phyloP scores from a whole-genome alignment of 2,113 vertebrate genomes.

The Phaethon lepturus region DNA sequence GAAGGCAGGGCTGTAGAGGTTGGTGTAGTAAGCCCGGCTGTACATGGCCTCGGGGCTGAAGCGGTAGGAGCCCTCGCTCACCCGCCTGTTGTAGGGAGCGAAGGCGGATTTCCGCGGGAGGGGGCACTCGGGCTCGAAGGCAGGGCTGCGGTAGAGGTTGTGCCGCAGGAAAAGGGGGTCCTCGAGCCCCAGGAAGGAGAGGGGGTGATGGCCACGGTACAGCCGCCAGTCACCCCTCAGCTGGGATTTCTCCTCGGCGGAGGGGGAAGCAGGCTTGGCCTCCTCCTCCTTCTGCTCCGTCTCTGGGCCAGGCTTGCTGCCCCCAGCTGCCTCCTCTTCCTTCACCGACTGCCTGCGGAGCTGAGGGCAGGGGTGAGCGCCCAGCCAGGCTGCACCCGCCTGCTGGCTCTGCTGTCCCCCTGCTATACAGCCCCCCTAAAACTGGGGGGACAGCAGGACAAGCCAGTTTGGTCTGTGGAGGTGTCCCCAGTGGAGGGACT shows the following conservation, averaged over 20 bases:
- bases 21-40: conserved; percentile 62
- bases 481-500: neutral
- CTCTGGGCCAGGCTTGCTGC: neutral
- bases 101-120: neutral
- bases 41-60: conserved; percentile 70
- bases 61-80: conserved; percentile 78
- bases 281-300: conserved; percentile 4
- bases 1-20: conserved; percentile 54
- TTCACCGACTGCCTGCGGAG: conserved; percentile 72
- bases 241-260: conserved; percentile 6
- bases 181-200: conserved; percentile 64
- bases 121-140: conserved; percentile 9
- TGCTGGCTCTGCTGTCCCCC: neutral
- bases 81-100: conserved; percentile 50
- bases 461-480: neutral
- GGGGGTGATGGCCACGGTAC: conserved; percentile 36
- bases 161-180: conserved; percentile 54
- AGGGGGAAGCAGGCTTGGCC: neutral
- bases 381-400: neutral
- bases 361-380: conserved; percentile 9
- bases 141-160: conserved; percentile 37
- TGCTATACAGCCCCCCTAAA: neutral
- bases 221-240: conserved; percentile 34
- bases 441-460: neutral
- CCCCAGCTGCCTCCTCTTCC: conserved; percentile 16